Percentiles rank a stretch among this genome's conserved stretches.
These are phyloP conservation scores for Eriosoma lanigerum DNA, from an alignment of 1,140 invertebrate genomes.

Conservation along the genomic window DNA sequence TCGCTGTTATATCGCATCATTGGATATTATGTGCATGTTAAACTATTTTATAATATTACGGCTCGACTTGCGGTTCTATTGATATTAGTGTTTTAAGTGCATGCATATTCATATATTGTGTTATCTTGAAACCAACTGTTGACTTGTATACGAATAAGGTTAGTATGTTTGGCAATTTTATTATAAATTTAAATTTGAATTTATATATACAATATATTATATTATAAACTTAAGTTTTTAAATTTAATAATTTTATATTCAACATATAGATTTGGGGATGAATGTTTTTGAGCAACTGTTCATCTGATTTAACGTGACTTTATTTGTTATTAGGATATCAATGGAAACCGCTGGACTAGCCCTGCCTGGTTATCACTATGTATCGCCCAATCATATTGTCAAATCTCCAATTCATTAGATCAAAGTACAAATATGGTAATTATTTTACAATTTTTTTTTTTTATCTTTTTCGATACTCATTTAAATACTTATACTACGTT, in stretches of 20 bases:
- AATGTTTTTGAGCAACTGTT: not conserved
- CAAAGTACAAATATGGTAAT: conserved; percentile 17
- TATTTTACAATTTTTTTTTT: too few relatives aligned
- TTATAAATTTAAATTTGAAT: too few relatives aligned
- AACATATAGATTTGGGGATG: not conserved
- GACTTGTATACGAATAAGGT: conserved; percentile 19
- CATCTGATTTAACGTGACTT: conserved; percentile 55
- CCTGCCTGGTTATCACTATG: conserved; percentile 86
- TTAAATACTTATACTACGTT: too few relatives aligned
- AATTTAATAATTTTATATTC: not conserved
- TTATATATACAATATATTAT: not conserved
- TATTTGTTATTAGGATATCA: conserved; percentile 73
- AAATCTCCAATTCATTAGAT: conserved; percentile 85
- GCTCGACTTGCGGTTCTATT: not conserved
- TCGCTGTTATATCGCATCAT: not conserved
- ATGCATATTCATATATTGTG: not conserved
- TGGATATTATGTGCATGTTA: not conserved
- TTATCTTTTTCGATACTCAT: too few relatives aligned
- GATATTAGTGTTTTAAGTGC: not conserved
- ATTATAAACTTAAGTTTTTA: not conserved
- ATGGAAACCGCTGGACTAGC: conserved; percentile 88
- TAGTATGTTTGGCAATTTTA: conserved; percentile 1
- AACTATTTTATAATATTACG: not conserved
- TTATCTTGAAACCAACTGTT: not conserved
- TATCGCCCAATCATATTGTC: conserved; percentile 87